Conservation (phyloP, 2,797 vertebrate genomes). For the Anguilla marmorata region DNA sequence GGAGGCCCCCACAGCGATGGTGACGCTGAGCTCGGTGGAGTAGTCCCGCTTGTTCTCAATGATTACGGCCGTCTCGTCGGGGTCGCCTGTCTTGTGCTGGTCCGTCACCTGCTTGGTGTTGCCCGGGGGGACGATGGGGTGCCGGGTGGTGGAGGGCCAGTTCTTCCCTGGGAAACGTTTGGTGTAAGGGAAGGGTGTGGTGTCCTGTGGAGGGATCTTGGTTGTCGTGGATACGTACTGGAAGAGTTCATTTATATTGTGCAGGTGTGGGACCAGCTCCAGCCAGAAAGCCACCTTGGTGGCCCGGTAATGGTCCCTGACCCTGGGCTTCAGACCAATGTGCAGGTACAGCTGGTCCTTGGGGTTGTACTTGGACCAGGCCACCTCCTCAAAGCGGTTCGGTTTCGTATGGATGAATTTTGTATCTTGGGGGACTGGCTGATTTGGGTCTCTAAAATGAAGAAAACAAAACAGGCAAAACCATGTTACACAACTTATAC, state of each 20-base stretch:
- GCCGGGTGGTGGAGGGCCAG: conserved; percentile 90
- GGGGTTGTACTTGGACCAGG: conserved; percentile 97
- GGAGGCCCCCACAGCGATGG: conserved; percentile 90
- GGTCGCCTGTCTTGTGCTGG: conserved; percentile 75
- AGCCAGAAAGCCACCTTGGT: conserved; percentile 98
- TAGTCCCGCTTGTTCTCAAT: conserved; percentile 93
- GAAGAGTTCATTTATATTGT: conserved; percentile 95
- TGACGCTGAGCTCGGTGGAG: conserved; percentile 90
- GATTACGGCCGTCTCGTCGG: conserved; percentile 82
- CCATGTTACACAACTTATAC: not conserved
- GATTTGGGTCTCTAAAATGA: conserved; percentile 85
- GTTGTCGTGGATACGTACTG: conserved; percentile 95
- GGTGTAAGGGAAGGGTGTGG: conserved; percentile 91
- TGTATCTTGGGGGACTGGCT: conserved; percentile 94
- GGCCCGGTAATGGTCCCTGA: conserved; percentile 92
- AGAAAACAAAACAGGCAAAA: conserved; percentile 25
- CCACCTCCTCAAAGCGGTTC: conserved; percentile 95
- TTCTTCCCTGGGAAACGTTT: conserved; percentile 86
- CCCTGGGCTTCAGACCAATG: conserved; percentile 90
- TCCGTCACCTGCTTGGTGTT: conserved; percentile 88
- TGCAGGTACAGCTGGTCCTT: conserved; percentile 96
- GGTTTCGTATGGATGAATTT: conserved; percentile 98
- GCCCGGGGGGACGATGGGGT: conserved; percentile 84
- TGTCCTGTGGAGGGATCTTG: conserved; percentile 90
- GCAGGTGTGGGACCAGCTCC: conserved; percentile 90